A percentile compares a stretch with the other conserved stretches of the same genome.
phyloP scores from a whole-genome alignment of 2,888 invertebrate genomes.

The Leptarthrus brevirostris region DNA sequence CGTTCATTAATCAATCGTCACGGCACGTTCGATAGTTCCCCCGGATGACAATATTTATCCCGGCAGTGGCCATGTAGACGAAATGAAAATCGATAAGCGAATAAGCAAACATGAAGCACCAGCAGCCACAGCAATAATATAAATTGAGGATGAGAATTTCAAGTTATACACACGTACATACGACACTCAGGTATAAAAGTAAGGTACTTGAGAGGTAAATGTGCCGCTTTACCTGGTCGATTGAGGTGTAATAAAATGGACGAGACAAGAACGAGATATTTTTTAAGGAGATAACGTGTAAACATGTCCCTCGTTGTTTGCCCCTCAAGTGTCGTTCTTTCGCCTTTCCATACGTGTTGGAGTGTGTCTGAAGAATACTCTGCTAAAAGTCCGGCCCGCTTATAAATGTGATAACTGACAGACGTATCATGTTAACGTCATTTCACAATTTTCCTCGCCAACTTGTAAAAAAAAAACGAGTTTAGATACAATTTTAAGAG shows the following conservation, averaged over 20 bases:
- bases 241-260: constrained; percentile 44
- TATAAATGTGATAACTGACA: not conserved
- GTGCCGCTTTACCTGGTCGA: constrained; percentile 35
- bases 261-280: constrained; percentile 41
- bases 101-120: not conserved
- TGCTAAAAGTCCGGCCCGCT: not conserved
- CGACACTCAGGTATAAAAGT: no score
- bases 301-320: constrained; percentile 38
- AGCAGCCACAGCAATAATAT: not conserved
- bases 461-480: not conserved
- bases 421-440: not conserved
- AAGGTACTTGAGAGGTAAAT: constrained; percentile 9
- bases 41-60: constrained; percentile 9
- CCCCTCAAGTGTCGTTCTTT: constrained; percentile 37
- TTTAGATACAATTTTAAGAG: not conserved
- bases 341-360: not conserved
- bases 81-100: constrained; percentile 36
- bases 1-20: constrained; percentile 48
- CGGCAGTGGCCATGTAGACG: constrained; percentile 8
- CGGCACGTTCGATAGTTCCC: constrained; percentile 38
- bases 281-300: constrained; percentile 47
- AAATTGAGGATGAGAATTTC: not conserved
- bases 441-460: not conserved
- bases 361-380: not conserved
- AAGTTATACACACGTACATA: not conserved